Conservation (phyloP, 2,113 vertebrate species). For the Cyanoliseus patagonus region DNA sequence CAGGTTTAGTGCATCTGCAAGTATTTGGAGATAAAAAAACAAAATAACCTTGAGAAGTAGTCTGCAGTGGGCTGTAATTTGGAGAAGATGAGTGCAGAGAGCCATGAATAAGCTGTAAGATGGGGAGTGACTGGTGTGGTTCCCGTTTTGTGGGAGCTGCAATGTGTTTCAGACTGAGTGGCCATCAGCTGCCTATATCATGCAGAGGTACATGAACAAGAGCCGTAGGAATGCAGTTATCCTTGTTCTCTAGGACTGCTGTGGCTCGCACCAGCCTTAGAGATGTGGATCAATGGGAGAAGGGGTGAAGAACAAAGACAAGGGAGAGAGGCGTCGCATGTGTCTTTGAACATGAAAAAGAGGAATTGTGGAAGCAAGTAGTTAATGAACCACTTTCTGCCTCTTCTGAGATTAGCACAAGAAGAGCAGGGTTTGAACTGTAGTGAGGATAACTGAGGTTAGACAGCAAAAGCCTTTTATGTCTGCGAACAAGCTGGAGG, state of each 20-base stretch:
- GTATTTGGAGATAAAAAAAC: slow-evolving; percentile 2
- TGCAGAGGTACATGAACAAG: neutral
- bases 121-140: neutral
- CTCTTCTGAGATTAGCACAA: neutral
- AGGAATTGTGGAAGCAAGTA: neutral
- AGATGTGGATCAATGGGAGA: neutral
- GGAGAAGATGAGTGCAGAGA: neutral
- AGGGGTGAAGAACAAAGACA: neutral
- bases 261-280: neutral
- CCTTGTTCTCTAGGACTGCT: neutral
- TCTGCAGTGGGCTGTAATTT: neutral
- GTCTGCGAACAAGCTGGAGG: neutral
- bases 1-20: neutral
- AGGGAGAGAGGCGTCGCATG: neutral
- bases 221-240: neutral
- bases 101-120: neutral
- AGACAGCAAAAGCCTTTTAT: neutral
- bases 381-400: neutral
- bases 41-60: neutral
- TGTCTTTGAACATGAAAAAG: neutral
- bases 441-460: neutral
- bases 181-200: neutral
- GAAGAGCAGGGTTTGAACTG: neutral
- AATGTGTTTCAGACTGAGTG: neutral
- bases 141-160: neutral